phyloP scores from a whole-genome alignment of 2,888 invertebrate species.

The Caenorhabditis sp. region DNA sequence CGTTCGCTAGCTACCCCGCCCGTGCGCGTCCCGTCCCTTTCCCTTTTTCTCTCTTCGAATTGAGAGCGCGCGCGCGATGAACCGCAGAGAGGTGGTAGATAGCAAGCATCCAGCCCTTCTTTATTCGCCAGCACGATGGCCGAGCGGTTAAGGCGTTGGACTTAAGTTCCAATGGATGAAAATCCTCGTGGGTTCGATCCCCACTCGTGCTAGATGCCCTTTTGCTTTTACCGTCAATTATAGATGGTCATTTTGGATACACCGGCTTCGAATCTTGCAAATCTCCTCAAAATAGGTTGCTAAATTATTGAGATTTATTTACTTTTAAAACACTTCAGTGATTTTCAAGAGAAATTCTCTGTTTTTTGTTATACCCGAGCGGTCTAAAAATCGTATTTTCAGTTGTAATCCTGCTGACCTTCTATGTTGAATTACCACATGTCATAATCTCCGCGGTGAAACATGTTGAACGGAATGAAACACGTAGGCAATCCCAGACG shows the following conservation, averaged over 20 bases:
- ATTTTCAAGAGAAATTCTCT: no score
- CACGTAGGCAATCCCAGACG: background rate
- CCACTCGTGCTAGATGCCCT: conserved; percentile 63
- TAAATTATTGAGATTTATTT: no score
- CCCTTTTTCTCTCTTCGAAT: background rate
- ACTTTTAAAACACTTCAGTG: no score
- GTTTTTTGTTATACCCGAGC: no score
- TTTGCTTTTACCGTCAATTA: conserved; percentile 11
- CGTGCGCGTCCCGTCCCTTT: background rate
- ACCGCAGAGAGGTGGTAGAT: background rate
- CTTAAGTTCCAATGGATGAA: conserved; percentile 82
- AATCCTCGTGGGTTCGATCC: conserved; percentile 70
- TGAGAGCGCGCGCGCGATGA: background rate
- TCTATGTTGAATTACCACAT: no score
- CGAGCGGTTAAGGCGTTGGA: conserved; percentile 84
- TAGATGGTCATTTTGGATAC: no score
- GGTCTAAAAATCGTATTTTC: background rate
- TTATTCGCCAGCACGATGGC: conserved; percentile 79
- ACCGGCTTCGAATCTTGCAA: no score
- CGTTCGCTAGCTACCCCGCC: no score
- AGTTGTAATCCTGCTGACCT: no score
- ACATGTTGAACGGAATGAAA: conserved; percentile 12
- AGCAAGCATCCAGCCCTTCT: background rate
- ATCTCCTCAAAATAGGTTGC: no score
- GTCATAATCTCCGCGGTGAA: background rate